phyloP scores from a whole-genome alignment of 1,140 invertebrate genomes.

The Bradynema listronoti region DNA sequence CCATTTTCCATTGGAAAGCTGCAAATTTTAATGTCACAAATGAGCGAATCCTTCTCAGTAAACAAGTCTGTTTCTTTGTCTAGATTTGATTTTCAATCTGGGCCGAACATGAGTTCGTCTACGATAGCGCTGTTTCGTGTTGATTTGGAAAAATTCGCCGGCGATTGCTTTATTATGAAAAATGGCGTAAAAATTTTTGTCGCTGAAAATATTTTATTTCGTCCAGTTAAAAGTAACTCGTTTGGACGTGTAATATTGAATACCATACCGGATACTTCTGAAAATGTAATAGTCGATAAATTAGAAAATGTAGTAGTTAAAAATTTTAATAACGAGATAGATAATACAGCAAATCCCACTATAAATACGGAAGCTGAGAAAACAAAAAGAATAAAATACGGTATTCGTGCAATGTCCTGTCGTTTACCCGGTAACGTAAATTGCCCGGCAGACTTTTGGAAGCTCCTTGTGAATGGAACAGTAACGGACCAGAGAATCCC shows the following conservation, averaged over 20 bases:
- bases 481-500: conserved; percentile 30
- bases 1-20: conserved; percentile 3
- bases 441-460: conserved; percentile 31
- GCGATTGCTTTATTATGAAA: background rate
- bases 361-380: background rate
- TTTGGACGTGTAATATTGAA: background rate
- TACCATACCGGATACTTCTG: background rate
- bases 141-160: background rate
- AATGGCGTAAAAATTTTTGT: background rate
- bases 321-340: conserved; percentile 3
- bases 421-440: conserved; percentile 27
- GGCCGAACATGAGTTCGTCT: background rate
- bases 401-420: conserved; percentile 29
- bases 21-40: too few species aligned
- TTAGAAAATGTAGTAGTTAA: background rate
- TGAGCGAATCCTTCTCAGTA: too few species aligned
- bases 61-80: too few species aligned
- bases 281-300: background rate
- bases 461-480: conserved; percentile 8
- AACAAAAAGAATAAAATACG: conserved; percentile 1
- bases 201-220: background rate
- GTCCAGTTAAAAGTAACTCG: background rate
- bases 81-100: background rate
- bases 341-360: background rate
- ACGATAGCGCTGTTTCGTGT: background rate